phyloP scores from a whole-genome alignment of 2,113 vertebrate genomes.

The Leucosticte australis region DNA sequence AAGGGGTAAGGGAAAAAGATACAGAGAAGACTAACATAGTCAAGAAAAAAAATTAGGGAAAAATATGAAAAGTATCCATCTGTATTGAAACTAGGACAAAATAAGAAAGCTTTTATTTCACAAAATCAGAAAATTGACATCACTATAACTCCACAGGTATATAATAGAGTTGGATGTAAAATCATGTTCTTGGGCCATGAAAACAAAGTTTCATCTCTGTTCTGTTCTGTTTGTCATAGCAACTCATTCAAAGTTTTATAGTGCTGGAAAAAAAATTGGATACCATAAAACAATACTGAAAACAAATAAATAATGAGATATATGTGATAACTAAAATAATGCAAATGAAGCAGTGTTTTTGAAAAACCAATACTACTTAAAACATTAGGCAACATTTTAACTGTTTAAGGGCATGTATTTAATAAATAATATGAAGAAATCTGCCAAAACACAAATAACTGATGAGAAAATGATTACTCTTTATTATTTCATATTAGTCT shows the following conservation, averaged over 20 bases:
- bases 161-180: neutral
- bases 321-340: neutral
- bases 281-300: neutral
- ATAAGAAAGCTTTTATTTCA: neutral
- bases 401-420: neutral
- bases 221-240: neutral
- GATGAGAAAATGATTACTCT: neutral
- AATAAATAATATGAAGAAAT: neutral
- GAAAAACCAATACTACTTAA: neutral
- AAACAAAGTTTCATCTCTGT: neutral
- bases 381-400: neutral
- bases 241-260: neutral
- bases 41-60: neutral
- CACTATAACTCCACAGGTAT: neutral
- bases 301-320: neutral
- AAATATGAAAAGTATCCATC: neutral
- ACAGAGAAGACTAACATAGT: neutral
- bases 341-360: neutral
- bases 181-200: neutral
- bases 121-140: neutral
- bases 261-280: too few relatives aligned
- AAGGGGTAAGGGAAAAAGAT: neutral
- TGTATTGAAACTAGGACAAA: neutral
- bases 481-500: neutral
- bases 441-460: neutral